Percentiles rank a stretch among this genome's conserved stretches.
Evolutionary conservation across 2,113 vertebrate genomes (phyloP).

Genomic region (Centrocercus urophasianus): DNA sequence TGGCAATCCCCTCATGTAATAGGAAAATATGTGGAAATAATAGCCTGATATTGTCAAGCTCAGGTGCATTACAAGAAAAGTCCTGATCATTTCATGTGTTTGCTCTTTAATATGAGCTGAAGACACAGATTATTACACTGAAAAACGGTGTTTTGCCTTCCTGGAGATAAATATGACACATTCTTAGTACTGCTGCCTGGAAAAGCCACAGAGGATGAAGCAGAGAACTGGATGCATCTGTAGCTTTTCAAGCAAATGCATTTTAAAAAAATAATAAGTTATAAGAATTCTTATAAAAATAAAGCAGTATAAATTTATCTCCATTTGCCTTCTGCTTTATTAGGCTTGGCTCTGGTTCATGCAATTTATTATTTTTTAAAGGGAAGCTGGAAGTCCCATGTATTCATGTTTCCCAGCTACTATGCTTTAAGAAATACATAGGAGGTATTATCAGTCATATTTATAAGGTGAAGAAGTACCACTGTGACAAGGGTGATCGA

Average conservation of each 20-base stretch:
- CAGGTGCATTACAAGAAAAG: background rate
- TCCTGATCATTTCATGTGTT: background rate
- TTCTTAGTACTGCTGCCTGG: background rate
- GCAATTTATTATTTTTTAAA: background rate
- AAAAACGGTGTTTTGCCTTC: background rate
- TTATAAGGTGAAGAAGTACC: background rate
- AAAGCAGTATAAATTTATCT: background rate
- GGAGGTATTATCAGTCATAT: background rate
- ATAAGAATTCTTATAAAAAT: background rate
- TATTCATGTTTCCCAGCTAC: background rate
- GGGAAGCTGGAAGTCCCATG: background rate
- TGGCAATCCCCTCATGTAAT: fast-evolving
- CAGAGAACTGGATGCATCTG: background rate
- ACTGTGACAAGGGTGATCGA: background rate
- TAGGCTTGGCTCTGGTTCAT: background rate
- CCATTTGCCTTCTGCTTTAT: background rate
- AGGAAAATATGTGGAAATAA: background rate
- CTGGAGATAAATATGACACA: background rate
- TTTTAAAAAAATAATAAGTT: background rate
- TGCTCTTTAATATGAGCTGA: background rate
- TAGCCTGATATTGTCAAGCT: background rate
- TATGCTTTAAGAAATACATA: background rate
- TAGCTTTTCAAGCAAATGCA: background rate
- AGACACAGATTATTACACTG: background rate
- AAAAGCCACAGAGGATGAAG: background rate